These are phyloP conservation scores for Pseudomyrmex sp. DNA, from an alignment of 1,140 invertebrate genomes.

Conservation along the genomic window DNA sequence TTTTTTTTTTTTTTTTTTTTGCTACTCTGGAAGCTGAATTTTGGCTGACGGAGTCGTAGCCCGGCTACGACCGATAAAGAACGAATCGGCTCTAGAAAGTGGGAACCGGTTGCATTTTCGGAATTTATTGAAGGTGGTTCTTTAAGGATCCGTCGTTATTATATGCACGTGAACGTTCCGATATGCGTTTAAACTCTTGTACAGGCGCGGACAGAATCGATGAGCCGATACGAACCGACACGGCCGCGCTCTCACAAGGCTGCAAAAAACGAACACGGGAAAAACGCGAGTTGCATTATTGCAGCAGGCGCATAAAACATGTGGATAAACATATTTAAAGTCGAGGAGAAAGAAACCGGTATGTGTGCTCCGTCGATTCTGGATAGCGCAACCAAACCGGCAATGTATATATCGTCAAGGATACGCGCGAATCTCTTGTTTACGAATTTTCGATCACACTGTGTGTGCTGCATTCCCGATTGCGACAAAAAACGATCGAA, in stretches of 20 bases:
- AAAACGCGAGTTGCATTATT: constrained; percentile 75
- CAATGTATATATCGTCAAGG: neutral
- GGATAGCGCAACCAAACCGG: neutral
- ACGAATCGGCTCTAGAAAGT: constrained; percentile 61
- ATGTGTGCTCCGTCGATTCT: constrained; percentile 46
- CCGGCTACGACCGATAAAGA: constrained; percentile 43
- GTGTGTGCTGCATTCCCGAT: neutral
- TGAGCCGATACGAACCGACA: constrained; percentile 53
- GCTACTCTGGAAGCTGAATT: constrained; percentile 49
- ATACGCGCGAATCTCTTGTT: neutral
- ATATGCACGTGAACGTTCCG: constrained; percentile 45
- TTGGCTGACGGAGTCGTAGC: constrained; percentile 15
- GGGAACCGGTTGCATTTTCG: constrained; percentile 65
- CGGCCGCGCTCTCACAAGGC: constrained; percentile 42
- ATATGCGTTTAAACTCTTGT: constrained; percentile 47
- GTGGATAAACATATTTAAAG: constrained; percentile 77
- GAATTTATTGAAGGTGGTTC: constrained; percentile 57
- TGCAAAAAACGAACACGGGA: constrained; percentile 68
- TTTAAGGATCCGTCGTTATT: constrained; percentile 58
- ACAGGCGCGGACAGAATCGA: constrained; percentile 17
- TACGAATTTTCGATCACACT: neutral
- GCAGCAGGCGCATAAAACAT: constrained; percentile 72
- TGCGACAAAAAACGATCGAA: constrained; percentile 6
- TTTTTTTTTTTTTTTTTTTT: constrained; percentile 17
- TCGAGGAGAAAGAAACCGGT: constrained; percentile 29